Evolutionary conservation across 2,113 vertebrate species (phyloP).

Genomic region (Hippolais icterina): DNA sequence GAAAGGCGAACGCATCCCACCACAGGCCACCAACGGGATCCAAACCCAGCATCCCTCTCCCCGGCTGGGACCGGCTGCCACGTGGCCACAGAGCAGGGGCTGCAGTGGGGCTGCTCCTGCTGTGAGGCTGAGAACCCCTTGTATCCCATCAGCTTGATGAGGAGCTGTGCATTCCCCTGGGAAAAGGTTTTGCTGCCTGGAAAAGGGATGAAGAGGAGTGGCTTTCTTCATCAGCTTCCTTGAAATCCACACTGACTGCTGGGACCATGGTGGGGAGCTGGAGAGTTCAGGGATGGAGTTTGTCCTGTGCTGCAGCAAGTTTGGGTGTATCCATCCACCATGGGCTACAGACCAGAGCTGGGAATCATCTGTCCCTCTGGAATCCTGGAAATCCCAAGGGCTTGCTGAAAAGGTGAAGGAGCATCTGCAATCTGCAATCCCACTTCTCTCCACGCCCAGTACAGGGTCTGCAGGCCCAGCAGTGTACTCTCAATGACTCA

Average conservation of each 20-base stretch:
- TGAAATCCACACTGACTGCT: background rate
- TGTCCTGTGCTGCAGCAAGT: background rate
- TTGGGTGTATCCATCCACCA: background rate
- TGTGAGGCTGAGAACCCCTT: accelerated
- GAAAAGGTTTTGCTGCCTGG: background rate
- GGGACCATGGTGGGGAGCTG: background rate
- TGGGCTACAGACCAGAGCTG: background rate
- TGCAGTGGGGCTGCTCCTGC: background rate
- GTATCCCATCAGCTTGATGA: accelerated
- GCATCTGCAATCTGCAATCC: background rate
- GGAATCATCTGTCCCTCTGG: background rate
- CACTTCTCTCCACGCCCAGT: background rate
- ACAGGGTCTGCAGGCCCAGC: accelerated
- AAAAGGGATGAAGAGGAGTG: background rate
- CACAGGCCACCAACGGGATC: slow-evolving; percentile 16
- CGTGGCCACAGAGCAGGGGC: background rate
- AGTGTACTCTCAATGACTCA: accelerated
- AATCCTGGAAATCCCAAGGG: background rate
- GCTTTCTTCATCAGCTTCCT: background rate
- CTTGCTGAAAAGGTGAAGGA: background rate
- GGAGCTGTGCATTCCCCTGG: background rate
- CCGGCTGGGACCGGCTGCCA: background rate
- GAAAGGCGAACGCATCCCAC: background rate
- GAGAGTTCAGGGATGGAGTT: background rate
- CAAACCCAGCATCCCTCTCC: background rate